Evolutionary conservation across 2,797 vertebrate species (phyloP).

Genomic region (Nannoperca obscura): DNA sequence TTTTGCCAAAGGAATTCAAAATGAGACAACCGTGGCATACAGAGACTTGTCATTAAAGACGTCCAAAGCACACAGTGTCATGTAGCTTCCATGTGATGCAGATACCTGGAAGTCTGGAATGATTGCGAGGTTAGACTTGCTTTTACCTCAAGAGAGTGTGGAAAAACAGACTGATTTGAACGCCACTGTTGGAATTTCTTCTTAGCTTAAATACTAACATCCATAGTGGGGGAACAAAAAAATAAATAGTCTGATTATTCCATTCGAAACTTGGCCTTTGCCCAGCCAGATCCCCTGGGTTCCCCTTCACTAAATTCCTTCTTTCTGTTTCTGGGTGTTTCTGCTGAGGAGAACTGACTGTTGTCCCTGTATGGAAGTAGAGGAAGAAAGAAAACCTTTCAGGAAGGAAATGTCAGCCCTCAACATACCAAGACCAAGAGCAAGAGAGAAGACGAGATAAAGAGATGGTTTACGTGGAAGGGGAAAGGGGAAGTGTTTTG

Average conservation of each 20-base stretch:
- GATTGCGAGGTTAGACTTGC: constrained; percentile 35
- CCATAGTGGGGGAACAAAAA: background rate
- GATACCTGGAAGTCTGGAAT: constrained; percentile 31
- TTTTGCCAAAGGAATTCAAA: constrained; percentile 40
- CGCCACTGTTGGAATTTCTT: constrained; percentile 4
- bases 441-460: background rate
- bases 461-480: background rate
- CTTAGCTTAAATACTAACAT: background rate
- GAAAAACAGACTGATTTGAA: background rate
- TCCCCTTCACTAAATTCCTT: constrained; percentile 33
- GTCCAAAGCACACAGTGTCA: constrained; percentile 2
- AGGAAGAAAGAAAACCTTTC: constrained; percentile 25
- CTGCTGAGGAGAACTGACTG: constrained; percentile 5
- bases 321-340: constrained; percentile 47
- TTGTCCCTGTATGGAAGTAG: constrained; percentile 35
- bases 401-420: constrained; percentile 19
- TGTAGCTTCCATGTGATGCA: constrained; percentile 12
- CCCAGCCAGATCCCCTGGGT: constrained; percentile 34
- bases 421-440: background rate
- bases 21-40: constrained; percentile 19
- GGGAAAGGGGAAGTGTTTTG: constrained; percentile 7
- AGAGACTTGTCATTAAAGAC: constrained; percentile 28
- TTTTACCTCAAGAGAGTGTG: constrained; percentile 7
- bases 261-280: background rate
- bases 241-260: background rate